phyloP scores from a whole-genome alignment of 1,140 invertebrate genomes.

The Dolichoris vasculosae region DNA sequence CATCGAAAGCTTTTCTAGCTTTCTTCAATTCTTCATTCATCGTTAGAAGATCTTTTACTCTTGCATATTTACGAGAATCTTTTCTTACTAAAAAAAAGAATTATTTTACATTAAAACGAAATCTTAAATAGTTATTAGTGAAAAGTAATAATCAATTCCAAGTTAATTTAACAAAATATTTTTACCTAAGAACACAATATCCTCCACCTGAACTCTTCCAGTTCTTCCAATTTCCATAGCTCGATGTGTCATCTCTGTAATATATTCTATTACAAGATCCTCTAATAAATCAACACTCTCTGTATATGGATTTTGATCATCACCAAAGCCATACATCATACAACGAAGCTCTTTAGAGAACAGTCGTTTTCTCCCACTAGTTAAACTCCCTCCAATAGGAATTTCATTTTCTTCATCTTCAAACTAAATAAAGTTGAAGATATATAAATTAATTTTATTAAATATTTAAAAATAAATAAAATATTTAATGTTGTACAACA shows the following conservation, averaged over 20 bases:
- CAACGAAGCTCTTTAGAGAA: constrained; percentile 95
- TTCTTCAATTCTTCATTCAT: constrained; percentile 99
- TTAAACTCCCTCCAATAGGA: constrained; percentile 77
- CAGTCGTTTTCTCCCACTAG: constrained; percentile 85
- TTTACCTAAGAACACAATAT: constrained; percentile 92
- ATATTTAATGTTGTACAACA: too few species aligned
- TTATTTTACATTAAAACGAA: neutral
- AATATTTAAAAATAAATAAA: too few species aligned
- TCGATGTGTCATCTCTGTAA: constrained; percentile 93
- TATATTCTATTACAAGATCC: constrained; percentile 98
- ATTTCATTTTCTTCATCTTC: constrained; percentile 82
- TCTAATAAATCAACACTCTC: constrained; percentile 98
- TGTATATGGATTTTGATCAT: constrained; percentile 99
- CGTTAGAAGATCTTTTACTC: constrained; percentile 96
- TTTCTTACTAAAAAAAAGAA: constrained; percentile 84
- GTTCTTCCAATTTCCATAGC: constrained; percentile 97
- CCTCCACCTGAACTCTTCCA: constrained; percentile 96
- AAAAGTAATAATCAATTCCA: neutral
- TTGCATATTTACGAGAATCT: constrained; percentile 96
- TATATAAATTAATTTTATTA: too few species aligned
- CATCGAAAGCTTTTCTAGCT: constrained; percentile 99
- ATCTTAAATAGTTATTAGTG: neutral
- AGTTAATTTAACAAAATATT: neutral
- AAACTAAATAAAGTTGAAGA: constrained; percentile 66
- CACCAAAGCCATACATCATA: constrained; percentile 99